Evolutionary conservation across 2,888 invertebrate genomes (phyloP), one percentile per base, ranked within the genome.

Genomic region (Leucania comma): DNA sequence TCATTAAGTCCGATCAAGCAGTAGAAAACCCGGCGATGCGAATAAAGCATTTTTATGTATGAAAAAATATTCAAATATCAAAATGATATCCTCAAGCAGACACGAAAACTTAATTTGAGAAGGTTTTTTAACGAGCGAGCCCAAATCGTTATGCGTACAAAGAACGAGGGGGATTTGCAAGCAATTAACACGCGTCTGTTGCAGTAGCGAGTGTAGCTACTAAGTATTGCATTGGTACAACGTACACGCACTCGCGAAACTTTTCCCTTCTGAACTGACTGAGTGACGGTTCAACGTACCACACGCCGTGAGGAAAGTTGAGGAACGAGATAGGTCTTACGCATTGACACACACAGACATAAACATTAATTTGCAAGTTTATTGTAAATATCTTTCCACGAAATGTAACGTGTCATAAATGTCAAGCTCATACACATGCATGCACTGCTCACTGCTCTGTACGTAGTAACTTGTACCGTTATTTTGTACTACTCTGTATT

Each of bases 271-370:
- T 87, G 86, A 88, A 87, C 83, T 83, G 83, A 87, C 80, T 79
- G 85, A 87, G 82, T 81, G 85, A 78, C 84, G 82, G 91, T 89
- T 91, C 90, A 91, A 90, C 85, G 93, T 84, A 88, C 92, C 80
- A 85, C 84, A 76, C 77, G 84, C 85, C 75, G 85, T 78, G 82
- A 91, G 89, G 93, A 94, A 94, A 94, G 94, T 93, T 90, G 91
- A 91, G 80, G 81, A 85, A 88, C 89, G 72, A 90, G 90, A 90
- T 88, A 88, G 85, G 86, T 86, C 87, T 88, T 85, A 85, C 83
- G 79, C 66, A 75, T 75, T 75, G 77, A 77, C 75, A 80, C 80
- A 72, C 76, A 81, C 73, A 70, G 50, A 38, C 79, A 64, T 68
- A 59, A 68, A 73, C 78, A 81, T 85, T 74, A 85, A 81, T 73